Percentiles rank a stretch among this genome's conserved stretches.
Conservation (phyloP, 92 coral and sea anemone species). For the Palythoa caribaeorum region DNA sequence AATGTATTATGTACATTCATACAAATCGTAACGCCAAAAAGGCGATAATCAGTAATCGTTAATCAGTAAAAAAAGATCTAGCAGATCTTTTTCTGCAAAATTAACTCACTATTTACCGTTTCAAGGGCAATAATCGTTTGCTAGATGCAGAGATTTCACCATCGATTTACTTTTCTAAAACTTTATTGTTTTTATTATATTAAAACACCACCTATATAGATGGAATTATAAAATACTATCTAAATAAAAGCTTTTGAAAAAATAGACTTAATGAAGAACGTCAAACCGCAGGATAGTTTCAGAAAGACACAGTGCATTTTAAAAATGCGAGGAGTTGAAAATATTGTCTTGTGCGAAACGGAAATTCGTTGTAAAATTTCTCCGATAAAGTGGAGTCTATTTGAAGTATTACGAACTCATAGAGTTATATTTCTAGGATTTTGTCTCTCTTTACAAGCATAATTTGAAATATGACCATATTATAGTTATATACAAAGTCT, state of each 20-base stretch:
- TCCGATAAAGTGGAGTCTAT: conserved; percentile 26
- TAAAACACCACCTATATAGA: background rate
- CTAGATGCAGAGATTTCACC: background rate
- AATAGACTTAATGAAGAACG: background rate
- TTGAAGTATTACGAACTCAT: conserved; percentile 33
- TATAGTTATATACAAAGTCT: conserved; percentile 43
- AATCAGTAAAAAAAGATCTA: background rate
- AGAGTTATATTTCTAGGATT: conserved; percentile 26
- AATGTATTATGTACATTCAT: background rate
- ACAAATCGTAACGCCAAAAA: background rate
- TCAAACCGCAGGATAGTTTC: conserved; percentile 1
- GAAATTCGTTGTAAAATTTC: background rate
- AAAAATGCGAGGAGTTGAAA: conserved; percentile 28
- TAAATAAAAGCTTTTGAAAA: conserved; percentile 16
- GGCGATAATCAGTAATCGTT: background rate
- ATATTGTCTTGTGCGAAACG: background rate
- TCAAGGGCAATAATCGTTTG: background rate
- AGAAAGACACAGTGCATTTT: conserved; percentile 27
- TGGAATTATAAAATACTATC: conserved; percentile 12
- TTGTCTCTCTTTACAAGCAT: conserved; percentile 41
- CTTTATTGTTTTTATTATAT: background rate
- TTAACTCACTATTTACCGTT: background rate
- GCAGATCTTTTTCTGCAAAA: background rate
- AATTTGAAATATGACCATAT: conserved; percentile 46
- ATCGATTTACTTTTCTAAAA: background rate